These are phyloP conservation scores for Centropus bengalensis DNA, from an alignment of 2,113 vertebrate genomes.

Conservation along the genomic window DNA sequence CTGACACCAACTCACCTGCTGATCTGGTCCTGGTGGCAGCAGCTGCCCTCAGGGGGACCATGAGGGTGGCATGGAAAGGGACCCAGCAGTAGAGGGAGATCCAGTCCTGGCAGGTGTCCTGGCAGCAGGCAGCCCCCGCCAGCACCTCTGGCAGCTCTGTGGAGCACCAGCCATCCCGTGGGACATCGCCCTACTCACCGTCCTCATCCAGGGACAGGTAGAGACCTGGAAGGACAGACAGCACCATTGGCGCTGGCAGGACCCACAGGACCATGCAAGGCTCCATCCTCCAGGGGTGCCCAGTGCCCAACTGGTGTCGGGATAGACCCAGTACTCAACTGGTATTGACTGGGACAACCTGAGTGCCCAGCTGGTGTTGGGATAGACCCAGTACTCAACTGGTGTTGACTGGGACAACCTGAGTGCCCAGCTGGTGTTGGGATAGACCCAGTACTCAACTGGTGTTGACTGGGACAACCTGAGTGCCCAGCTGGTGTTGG, in stretches of 20 bases:
- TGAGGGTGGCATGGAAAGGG: neutral
- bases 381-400: no score
- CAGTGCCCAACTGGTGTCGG: no score
- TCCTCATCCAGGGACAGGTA: neutral
- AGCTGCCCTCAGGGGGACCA: neutral
- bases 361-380: neutral
- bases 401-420: no score
- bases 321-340: no score
- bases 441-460: no score
- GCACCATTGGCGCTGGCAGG: accelerated
- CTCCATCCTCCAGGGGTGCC: accelerated
- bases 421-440: neutral
- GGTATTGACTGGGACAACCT: no score
- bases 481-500: no score
- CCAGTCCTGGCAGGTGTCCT: neutral
- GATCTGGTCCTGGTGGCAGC: neutral
- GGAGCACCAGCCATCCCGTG: neutral
- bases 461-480: no score
- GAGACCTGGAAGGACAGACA: neutral
- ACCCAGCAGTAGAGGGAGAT: conserved; percentile 20
- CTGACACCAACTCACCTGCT: neutral
- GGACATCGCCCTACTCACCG: neutral
- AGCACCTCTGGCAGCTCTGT: neutral
- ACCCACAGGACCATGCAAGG: accelerated
- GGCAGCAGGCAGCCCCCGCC: neutral